Evolutionary conservation across 2,888 invertebrate genomes (phyloP).

Genomic region (Ichneumon xanthorius): DNA sequence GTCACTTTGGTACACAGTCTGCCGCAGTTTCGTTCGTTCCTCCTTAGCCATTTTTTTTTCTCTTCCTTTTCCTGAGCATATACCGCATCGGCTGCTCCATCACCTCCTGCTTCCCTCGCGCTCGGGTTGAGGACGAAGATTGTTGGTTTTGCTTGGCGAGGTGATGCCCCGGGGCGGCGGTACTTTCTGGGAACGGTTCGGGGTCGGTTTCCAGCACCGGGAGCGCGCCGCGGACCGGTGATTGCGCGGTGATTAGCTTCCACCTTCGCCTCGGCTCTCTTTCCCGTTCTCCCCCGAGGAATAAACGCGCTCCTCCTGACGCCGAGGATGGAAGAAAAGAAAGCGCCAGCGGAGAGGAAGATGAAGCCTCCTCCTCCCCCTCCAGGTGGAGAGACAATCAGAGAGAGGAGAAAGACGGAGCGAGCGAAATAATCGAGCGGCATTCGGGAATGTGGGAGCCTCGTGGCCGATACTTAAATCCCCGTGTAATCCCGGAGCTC

Average conservation of each 20-base stretch:
- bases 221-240: slow-evolving; percentile 74
- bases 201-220: slow-evolving; percentile 73
- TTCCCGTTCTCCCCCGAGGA: slow-evolving; percentile 58
- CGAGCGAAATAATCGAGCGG: slow-evolving; percentile 65
- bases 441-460: slow-evolving; percentile 68
- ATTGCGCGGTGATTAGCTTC: slow-evolving; percentile 83
- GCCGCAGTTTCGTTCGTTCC: slow-evolving; percentile 73
- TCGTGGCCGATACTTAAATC: slow-evolving; percentile 50
- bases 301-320: slow-evolving; percentile 43
- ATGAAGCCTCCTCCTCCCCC: background rate
- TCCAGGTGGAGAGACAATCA: slow-evolving; percentile 41
- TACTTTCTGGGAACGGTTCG: slow-evolving; percentile 71
- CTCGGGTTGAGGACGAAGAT: slow-evolving; percentile 78
- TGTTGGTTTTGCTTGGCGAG: slow-evolving; percentile 81
- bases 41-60: slow-evolving; percentile 11
- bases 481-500: slow-evolving; percentile 4
- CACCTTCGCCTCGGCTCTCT: slow-evolving; percentile 75
- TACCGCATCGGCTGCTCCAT: slow-evolving; percentile 34
- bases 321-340: slow-evolving; percentile 19
- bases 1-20: slow-evolving; percentile 62
- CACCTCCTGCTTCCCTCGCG: slow-evolving; percentile 66
- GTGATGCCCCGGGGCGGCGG: slow-evolving; percentile 75
- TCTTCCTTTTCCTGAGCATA: slow-evolving; percentile 66
- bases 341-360: background rate
- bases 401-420: slow-evolving; percentile 38